Percentiles rank a stretch among this genome's conserved stretches.
Conservation (phyloP, 2,113 vertebrate genomes). For the Cardinalis cardinalis region DNA sequence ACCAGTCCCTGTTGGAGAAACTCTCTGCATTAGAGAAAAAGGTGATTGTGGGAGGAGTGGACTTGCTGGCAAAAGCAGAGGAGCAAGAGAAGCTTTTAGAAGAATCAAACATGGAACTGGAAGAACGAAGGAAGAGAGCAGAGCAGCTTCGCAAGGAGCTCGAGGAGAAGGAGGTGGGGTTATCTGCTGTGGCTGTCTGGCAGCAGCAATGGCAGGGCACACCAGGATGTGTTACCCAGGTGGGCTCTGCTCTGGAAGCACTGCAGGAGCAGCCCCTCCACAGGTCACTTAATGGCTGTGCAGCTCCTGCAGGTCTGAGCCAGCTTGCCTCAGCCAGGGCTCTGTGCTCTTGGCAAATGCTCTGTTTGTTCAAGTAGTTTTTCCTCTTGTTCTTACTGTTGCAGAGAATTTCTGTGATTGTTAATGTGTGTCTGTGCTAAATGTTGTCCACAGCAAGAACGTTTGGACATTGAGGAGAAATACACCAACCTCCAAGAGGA, state of each 20-base stretch:
- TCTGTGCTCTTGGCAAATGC: neutral
- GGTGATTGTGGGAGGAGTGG: conserved; percentile 96
- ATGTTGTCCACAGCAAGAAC: conserved; percentile 87
- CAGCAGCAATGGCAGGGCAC: neutral
- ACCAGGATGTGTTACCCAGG: neutral
- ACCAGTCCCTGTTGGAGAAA: conserved; percentile 92
- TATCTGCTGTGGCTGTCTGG: neutral
- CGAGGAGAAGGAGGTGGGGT: conserved; percentile 90
- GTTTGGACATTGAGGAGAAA: conserved; percentile 97
- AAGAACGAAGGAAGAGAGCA: conserved; percentile 89
- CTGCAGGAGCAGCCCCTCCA: neutral
- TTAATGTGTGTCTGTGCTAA: conserved; percentile 2
- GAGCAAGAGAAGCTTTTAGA: conserved; percentile 96
- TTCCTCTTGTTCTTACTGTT: neutral
- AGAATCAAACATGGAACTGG: conserved; percentile 96
- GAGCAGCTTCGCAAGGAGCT: conserved; percentile 94
- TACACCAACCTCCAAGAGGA: conserved; percentile 98
- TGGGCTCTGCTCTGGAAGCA: neutral
- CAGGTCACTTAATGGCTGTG: accelerated
- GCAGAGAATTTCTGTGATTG: neutral
- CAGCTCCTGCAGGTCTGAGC: neutral
- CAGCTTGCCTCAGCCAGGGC: neutral
- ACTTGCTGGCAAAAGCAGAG: conserved; percentile 96
- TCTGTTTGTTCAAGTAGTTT: neutral
- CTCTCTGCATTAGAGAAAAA: conserved; percentile 93